phyloP scores from a whole-genome alignment of 1,140 invertebrate genomes.

The Drosophila teissieri region DNA sequence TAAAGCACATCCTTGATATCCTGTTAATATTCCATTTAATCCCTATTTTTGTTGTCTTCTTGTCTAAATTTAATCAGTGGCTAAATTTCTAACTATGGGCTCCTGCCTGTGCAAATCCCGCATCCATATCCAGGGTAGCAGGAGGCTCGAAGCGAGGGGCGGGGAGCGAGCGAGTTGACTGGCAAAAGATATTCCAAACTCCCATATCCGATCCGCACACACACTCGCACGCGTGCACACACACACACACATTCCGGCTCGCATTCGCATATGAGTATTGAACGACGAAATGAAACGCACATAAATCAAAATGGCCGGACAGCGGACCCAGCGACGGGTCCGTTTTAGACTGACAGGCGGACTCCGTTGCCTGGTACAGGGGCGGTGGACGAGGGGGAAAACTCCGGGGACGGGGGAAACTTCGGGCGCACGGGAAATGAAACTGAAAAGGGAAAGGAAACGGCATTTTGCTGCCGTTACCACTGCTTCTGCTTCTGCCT shows the following conservation, averaged over 20 bases:
- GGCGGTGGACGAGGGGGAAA: slow-evolving; percentile 25
- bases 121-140: slow-evolving; percentile 38
- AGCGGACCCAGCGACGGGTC: slow-evolving; percentile 64
- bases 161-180: slow-evolving; percentile 43
- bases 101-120: slow-evolving; percentile 28
- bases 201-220: slow-evolving; percentile 83
- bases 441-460: slow-evolving; percentile 84
- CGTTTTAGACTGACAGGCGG: slow-evolving; percentile 77
- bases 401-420: slow-evolving; percentile 35
- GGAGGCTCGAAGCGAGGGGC: slow-evolving; percentile 20
- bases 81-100: not conserved
- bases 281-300: slow-evolving; percentile 84
- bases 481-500: slow-evolving; percentile 13
- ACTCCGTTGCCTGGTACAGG: slow-evolving; percentile 20
- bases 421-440: slow-evolving; percentile 77
- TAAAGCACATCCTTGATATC: too few species aligned
- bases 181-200: slow-evolving; percentile 83
- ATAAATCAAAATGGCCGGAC: slow-evolving; percentile 85
- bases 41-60: not conserved
- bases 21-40: not conserved
- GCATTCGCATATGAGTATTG: slow-evolving; percentile 84
- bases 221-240: slow-evolving; percentile 45
- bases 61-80: not conserved
- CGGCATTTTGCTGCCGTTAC: slow-evolving; percentile 68
- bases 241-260: slow-evolving; percentile 50